Evolutionary conservation across 2,888 invertebrate genomes (phyloP).

Genomic region (Crepidodera aurea): DNA sequence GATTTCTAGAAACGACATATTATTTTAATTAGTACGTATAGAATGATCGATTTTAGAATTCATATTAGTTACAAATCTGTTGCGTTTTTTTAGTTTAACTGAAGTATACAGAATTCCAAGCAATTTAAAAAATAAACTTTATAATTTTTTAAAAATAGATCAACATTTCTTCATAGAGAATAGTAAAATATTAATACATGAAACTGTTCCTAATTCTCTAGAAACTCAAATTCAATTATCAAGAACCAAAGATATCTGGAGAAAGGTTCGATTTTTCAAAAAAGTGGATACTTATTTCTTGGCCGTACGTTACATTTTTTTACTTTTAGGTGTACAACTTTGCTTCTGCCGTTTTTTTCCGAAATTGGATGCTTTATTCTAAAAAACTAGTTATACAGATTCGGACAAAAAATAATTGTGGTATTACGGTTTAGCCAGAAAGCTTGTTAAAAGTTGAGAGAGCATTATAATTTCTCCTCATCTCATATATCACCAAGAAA

Average conservation of each 20-base stretch:
- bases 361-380: too few relatives aligned
- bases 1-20: constrained; percentile 13
- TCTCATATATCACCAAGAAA: too few relatives aligned
- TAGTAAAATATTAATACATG: constrained; percentile 16
- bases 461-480: too few relatives aligned
- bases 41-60: too few relatives aligned
- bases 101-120: constrained; percentile 3
- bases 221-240: constrained; percentile 11
- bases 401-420: too few relatives aligned
- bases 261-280: constrained; percentile 23
- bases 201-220: constrained; percentile 13
- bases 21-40: constrained; percentile 18
- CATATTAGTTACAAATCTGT: too few relatives aligned
- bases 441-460: too few relatives aligned
- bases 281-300: constrained; percentile 33
- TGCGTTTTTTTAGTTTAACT: constrained; percentile 11
- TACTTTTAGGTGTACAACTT: too few relatives aligned
- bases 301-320: constrained; percentile 27
- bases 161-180: constrained; percentile 19
- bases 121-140: constrained; percentile 8
- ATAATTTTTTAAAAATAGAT: constrained; percentile 13
- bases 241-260: constrained; percentile 2
- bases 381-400: too few relatives aligned
- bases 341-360: too few relatives aligned
- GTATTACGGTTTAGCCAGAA: too few relatives aligned